phyloP scores from a whole-genome alignment of 2,888 invertebrate genomes.

The Andrena flavipes region DNA sequence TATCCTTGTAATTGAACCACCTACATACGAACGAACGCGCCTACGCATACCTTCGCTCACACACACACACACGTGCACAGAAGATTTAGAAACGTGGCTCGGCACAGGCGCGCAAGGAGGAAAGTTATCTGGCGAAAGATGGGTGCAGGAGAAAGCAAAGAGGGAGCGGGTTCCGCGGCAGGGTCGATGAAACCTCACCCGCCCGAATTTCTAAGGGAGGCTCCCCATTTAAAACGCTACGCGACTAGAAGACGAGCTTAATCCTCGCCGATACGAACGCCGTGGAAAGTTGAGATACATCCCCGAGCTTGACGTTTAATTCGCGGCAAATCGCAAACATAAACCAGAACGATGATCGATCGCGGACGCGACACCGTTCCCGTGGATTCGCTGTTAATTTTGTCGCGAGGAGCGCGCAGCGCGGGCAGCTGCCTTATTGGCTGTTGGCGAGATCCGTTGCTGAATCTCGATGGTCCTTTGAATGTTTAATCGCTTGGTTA shows the following conservation, averaged over 20 bases:
- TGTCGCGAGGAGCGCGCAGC: slow-evolving; percentile 2
- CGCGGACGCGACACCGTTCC: neutral
- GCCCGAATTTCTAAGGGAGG: slow-evolving; percentile 59
- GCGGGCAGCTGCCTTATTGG: slow-evolving; percentile 18
- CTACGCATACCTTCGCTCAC: neutral
- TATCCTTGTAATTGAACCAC: slow-evolving; percentile 10
- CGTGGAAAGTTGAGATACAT: slow-evolving; percentile 18
- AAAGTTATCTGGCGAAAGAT: neutral
- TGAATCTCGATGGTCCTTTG: no score
- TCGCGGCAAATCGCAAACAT: slow-evolving; percentile 31
- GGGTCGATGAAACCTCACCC: slow-evolving; percentile 83
- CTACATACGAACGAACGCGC: neutral
- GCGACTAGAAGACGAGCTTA: slow-evolving; percentile 23
- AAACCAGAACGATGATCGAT: slow-evolving; percentile 25
- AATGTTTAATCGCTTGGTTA: neutral
- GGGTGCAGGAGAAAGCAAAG: slow-evolving; percentile 14
- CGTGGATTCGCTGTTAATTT: slow-evolving; percentile 22
- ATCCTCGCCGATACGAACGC: slow-evolving; percentile 32
- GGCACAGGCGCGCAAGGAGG: slow-evolving; percentile 6
- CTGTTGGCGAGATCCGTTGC: neutral
- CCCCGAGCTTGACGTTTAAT: slow-evolving; percentile 19
- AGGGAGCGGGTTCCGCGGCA: slow-evolving; percentile 82
- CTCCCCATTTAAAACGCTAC: slow-evolving; percentile 22
- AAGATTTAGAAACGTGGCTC: slow-evolving; percentile 9
- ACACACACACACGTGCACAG: neutral